Evolutionary conservation across 2,113 vertebrate species (phyloP).

Genomic region (Morone saxatilis): DNA sequence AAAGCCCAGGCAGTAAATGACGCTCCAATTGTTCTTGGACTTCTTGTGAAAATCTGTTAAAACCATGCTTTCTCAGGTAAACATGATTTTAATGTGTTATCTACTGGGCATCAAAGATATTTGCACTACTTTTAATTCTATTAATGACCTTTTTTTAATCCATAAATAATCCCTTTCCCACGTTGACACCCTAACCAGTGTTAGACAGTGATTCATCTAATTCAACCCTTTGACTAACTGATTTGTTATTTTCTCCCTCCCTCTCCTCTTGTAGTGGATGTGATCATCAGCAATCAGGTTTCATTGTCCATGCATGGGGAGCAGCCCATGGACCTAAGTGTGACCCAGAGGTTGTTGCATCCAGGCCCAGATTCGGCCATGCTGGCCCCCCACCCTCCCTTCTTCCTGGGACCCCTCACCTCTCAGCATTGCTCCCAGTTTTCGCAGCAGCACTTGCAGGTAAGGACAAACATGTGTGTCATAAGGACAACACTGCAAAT

Average conservation of each 20-base stretch:
- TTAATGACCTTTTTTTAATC: neutral
- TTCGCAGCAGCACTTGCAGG: constrained; percentile 84
- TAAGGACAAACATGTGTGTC: constrained; percentile 43
- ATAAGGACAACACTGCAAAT: neutral
- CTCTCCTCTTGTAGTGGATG: constrained; percentile 66
- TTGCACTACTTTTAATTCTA: neutral
- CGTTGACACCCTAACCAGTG: neutral
- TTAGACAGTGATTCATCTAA: neutral
- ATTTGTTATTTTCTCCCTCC: neutral
- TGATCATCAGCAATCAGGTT: constrained; percentile 42
- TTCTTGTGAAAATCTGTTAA: neutral
- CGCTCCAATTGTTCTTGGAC: neutral
- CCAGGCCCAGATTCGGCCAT: constrained; percentile 83
- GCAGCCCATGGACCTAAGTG: constrained; percentile 92
- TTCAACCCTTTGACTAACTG: neutral
- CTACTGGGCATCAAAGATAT: neutral
- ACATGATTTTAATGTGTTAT: neutral
- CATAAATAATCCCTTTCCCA: neutral
- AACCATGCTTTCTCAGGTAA: constrained; percentile 4
- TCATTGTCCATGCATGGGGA: constrained; percentile 38
- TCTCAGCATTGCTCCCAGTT: constrained; percentile 83
- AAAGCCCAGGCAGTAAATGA: constrained; percentile 14
- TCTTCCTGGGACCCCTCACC: constrained; percentile 81
- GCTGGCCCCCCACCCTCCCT: constrained; percentile 86
- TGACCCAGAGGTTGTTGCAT: constrained; percentile 87